Evolutionary conservation across 2,797 vertebrate species (phyloP), one percentile per base, ranked within the genome.

Genomic region (Delichon dasypus): DNA sequence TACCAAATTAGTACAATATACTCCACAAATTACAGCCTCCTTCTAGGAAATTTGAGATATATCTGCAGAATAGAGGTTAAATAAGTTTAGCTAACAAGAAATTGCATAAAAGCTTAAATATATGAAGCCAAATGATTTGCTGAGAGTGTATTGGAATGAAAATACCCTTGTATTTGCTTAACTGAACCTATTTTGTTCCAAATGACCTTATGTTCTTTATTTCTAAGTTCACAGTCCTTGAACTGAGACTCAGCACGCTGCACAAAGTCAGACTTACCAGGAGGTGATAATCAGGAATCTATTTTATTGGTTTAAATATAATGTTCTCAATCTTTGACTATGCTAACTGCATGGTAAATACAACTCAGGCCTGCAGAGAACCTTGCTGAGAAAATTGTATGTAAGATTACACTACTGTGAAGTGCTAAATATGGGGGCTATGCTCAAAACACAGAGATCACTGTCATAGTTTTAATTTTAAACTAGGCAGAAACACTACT

Each of bases 341-440:
- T 42, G 42, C 40, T 38, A 72, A 58, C 90, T 91, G 40, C 79
- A 57, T 64, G 44, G 76, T 86, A 97, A 94, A 91, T 73, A 85
- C 71, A 91, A 32, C n/a, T 90, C 89, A 73, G 34, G 53, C 54
- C 60, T 60, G 88, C 74, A 65, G 77, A 90, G 82, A 84, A n/a
- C 53, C 50, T 44, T 32, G 88, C 85, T 86, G 91, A 91, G 95
- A 85, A 93, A 93, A 91, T 7, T 74, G 76, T 7, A 0, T 61
- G 45, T 82, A 77, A 88, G 73, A 88, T 91, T 61, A 68, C 1
- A 2, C 36, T 76, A 4, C 89, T 58, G 48, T 67, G 86, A 76
- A 91, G 71, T 47, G 34, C 92, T 88, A 79, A 5, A 10, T 60
- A 55, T 73, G 89, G 62, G 87, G 62, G 66, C 89, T 92, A 34